phyloP scores from a whole-genome alignment of 2,113 vertebrate species.

The Peromyscus leucopus region DNA sequence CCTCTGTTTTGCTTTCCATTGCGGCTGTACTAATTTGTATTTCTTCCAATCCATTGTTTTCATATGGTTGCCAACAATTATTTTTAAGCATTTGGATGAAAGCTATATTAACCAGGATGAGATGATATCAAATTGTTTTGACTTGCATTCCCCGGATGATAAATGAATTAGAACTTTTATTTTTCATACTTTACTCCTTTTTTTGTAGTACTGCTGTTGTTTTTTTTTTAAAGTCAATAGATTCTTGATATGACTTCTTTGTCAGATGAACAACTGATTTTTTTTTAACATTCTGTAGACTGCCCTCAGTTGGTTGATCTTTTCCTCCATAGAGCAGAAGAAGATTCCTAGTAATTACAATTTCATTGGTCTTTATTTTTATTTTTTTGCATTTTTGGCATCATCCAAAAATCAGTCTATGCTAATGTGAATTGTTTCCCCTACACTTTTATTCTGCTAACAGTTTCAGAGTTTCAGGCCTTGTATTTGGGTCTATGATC shows the following conservation, averaged over 20 bases:
- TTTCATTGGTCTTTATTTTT: neutral
- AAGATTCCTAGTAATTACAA: neutral
- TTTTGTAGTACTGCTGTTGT: neutral
- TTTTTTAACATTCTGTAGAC: neutral
- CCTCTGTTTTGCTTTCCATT: no score
- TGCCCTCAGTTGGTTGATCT: neutral
- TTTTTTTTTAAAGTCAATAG: neutral
- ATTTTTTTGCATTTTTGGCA: neutral
- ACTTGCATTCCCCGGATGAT: neutral
- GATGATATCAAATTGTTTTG: neutral
- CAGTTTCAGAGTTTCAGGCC: neutral
- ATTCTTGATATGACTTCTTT: neutral
- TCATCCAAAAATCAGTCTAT: neutral
- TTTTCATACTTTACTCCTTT: neutral
- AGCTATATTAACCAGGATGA: neutral
- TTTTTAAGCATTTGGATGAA: neutral
- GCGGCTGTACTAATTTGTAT: neutral
- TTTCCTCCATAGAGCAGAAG: neutral
- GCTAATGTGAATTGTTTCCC: neutral
- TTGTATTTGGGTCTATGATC: neutral
- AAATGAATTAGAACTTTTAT: neutral
- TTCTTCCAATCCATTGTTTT: neutral
- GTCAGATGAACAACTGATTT: neutral
- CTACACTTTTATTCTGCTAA: neutral
- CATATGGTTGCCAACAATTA: neutral